A percentile compares a stretch with the other conserved stretches of the same genome.
Conservation (phyloP, 2,888 invertebrate genomes). For the Diaphora mendica region DNA sequence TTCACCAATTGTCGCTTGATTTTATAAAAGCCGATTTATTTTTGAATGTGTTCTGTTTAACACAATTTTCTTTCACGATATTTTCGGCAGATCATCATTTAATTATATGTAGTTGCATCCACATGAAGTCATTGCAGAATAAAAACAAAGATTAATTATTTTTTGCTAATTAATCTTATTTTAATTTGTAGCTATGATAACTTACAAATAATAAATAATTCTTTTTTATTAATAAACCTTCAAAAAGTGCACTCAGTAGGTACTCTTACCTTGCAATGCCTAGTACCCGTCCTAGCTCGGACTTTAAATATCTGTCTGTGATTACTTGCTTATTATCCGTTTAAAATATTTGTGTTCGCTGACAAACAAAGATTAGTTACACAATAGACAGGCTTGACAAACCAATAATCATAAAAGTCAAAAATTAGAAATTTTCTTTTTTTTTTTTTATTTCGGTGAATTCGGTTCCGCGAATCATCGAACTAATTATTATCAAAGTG, state of each 20-base stretch:
- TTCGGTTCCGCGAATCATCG: conserved; percentile 66
- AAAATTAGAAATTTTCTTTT: background rate
- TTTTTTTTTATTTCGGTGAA: background rate
- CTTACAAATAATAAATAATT: background rate
- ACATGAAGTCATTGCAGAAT: background rate
- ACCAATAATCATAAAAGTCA: too few species aligned
- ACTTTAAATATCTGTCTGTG: background rate
- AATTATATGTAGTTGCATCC: background rate
- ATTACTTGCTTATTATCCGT: background rate
- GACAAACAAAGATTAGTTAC: background rate
- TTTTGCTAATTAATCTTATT: background rate
- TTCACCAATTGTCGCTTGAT: conserved; percentile 70
- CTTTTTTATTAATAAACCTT: background rate
- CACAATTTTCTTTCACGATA: background rate
- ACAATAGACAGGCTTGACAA: too few species aligned
- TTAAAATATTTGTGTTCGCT: background rate
- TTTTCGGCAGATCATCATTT: background rate
- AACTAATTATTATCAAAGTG: conserved; percentile 60
- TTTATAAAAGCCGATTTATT: conserved; percentile 49
- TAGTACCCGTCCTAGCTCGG: background rate
- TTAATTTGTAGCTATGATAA: background rate
- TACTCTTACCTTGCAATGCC: background rate
- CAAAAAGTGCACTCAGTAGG: background rate
- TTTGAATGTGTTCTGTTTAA: conserved; percentile 45
- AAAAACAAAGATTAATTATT: background rate